phyloP scores from a whole-genome alignment of 1,140 invertebrate genomes.

The Monomorium pharaonis region DNA sequence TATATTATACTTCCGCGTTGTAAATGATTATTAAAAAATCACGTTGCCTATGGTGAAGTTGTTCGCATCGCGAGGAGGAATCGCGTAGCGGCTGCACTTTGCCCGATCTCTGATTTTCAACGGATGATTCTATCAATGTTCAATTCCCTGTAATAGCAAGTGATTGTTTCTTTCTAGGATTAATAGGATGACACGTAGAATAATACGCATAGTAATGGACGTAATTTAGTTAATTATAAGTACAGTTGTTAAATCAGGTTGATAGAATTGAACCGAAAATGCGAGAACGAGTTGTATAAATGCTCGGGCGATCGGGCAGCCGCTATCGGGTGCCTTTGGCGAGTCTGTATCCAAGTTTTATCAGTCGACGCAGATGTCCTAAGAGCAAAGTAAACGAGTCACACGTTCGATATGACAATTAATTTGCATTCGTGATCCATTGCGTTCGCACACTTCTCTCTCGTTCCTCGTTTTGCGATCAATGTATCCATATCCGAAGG shows the following conservation, averaged over 20 bases:
- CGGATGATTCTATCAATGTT: neutral
- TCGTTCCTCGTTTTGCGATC: conserved; percentile 65
- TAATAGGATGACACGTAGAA: neutral
- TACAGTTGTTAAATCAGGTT: neutral
- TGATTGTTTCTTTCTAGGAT: neutral
- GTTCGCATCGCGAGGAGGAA: conserved; percentile 16
- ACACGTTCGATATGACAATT: conserved; percentile 55
- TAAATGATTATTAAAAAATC: conserved; percentile 10
- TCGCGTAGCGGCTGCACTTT: conserved; percentile 2
- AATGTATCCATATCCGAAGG: conserved; percentile 75
- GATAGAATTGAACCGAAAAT: neutral
- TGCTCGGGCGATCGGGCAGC: neutral
- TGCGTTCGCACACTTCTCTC: conserved; percentile 65
- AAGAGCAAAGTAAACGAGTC: conserved; percentile 34
- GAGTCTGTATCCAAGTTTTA: conserved; percentile 35
- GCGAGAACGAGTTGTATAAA: neutral
- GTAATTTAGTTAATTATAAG: conserved; percentile 25
- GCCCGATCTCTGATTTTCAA: neutral
- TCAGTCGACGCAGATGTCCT: neutral
- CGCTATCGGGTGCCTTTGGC: conserved; percentile 7
- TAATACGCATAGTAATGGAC: neutral
- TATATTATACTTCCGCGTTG: conserved; percentile 10
- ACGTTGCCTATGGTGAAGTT: neutral
- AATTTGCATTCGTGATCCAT: conserved; percentile 44
- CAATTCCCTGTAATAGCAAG: neutral